Evolutionary conservation across 2,113 vertebrate genomes (phyloP), one percentile per base, ranked within the genome.

Genomic region (Triplophysa siluroides): DNA sequence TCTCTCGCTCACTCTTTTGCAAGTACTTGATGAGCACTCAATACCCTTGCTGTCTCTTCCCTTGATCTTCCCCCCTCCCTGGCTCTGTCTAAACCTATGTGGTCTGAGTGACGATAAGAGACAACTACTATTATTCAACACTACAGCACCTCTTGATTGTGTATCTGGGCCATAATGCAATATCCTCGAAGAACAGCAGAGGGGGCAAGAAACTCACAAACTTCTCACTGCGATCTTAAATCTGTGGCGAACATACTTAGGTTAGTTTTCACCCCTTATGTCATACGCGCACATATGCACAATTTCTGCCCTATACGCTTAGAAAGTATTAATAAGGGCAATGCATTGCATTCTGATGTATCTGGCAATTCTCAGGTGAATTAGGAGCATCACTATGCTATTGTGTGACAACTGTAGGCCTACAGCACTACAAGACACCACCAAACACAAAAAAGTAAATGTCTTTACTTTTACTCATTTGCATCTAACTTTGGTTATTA

Each of bases 111-210:
- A 73, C 19, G 29, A 60, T 43, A 73, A 60, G 54, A 58, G 50
- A 58, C 52, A 58, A 72, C 69, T 41, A 43, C 71, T 60, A 60
- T 73, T 73, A 60, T 58, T 60, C 29, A 60, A 73, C 70, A 60
- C 52, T 41, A 41, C 54, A 73, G 54, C 54, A 60, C 52, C 3
- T 78, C 47, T 4, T 24, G 54, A 24, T 8, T 54, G 38, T 60
- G 2, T 68, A 74, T 74, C 47, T 79, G 74, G 81, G 77, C 52
- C 77, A 83, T 79, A 29, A 19, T 52, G 70, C 47, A 75, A 47
- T 76, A 29, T 19, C 43, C 54, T n/a, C 16, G 18, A 26, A 63
- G 74, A 61, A 54, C 63, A 68, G 26, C 38, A 79, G 81, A 69
- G 77, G 81, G 81, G 23, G 41, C 24, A 47, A 74, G 9, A 50